phyloP scores from a whole-genome alignment of 1,140 invertebrate species.

The Platyscapa corneri region DNA sequence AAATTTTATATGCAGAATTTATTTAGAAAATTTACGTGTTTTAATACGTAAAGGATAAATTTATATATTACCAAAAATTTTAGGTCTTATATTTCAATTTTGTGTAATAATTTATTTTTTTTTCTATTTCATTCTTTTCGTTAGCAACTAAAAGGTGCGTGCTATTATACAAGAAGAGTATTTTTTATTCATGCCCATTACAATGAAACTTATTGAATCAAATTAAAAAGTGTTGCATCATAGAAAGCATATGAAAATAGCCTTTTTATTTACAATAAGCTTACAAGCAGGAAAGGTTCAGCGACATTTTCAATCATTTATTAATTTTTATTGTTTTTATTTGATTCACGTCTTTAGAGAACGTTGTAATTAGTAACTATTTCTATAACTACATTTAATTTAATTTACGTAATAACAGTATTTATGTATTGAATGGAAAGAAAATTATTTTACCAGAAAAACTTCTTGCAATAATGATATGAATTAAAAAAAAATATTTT shows the following conservation, averaged over 20 bases:
- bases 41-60: too few species aligned
- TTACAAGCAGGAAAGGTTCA: slow-evolving; percentile 29
- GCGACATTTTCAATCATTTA: background rate
- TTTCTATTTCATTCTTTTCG: background rate
- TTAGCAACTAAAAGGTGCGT: slow-evolving; percentile 18
- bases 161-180: slow-evolving; percentile 24
- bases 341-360: background rate
- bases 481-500: background rate
- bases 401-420: background rate
- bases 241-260: slow-evolving; percentile 27
- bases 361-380: background rate
- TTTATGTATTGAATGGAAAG: background rate
- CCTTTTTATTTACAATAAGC: slow-evolving; percentile 13
- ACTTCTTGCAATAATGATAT: background rate
- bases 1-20: too few species aligned
- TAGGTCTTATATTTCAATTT: too few species aligned
- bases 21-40: too few species aligned
- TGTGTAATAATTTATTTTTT: too few species aligned
- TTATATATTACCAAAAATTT: too few species aligned
- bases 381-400: background rate
- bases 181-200: slow-evolving; percentile 39
- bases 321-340: background rate
- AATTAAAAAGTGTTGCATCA: background rate
- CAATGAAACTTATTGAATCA: slow-evolving; percentile 15
- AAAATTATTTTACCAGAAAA: background rate